phyloP scores from a whole-genome alignment of 2,797 vertebrate genomes.

The Phalloptychus januarius region DNA sequence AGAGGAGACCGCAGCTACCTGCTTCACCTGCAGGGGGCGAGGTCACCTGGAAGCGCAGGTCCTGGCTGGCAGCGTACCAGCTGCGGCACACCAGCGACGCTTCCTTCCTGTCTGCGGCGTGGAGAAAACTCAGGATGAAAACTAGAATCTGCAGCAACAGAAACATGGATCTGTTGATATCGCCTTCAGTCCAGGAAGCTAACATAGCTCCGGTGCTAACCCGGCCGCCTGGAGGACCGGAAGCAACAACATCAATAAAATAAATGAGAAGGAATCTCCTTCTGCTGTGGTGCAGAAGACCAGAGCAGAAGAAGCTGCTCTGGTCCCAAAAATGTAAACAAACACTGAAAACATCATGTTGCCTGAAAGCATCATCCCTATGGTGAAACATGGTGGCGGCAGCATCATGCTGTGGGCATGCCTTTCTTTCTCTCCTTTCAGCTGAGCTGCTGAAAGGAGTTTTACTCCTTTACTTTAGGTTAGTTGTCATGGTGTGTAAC shows the following conservation, averaged over 20 bases:
- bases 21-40: background rate
- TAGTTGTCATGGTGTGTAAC: background rate
- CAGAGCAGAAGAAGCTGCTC: background rate
- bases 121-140: conserved; percentile 86
- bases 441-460: background rate
- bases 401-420: background rate
- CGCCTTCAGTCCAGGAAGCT: no score
- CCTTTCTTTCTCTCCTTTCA: no score
- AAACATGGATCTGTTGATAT: background rate
- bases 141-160: conserved; percentile 79
- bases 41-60: conserved; percentile 82
- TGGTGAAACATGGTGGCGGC: background rate
- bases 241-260: no score
- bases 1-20: background rate
- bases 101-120: conserved; percentile 85
- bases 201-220: no score
- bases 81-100: conserved; percentile 84
- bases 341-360: background rate
- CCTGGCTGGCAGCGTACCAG: conserved; percentile 87
- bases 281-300: no score
- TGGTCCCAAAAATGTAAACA: background rate
- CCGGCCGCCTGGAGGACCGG: no score
- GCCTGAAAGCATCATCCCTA: background rate
- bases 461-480: background rate
- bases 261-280: no score